Evolutionary conservation across 2,888 invertebrate genomes (phyloP), one percentile per base, ranked within the genome.

Genomic region (Xestia sexstrigata): DNA sequence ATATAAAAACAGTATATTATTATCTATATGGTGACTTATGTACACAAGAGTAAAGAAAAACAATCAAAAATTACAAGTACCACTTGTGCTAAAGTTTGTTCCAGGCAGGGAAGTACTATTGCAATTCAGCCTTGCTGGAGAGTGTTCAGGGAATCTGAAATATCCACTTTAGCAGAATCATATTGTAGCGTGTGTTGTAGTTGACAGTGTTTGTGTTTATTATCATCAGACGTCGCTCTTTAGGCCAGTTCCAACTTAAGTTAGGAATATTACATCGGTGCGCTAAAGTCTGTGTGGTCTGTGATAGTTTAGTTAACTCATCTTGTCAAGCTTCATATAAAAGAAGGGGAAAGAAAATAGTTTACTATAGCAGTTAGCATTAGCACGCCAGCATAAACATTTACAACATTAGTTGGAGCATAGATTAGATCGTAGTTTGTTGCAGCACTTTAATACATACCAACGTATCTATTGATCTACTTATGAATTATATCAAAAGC

Each of bases 401-500:
- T 23, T 17, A 35, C 20, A 13, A 58, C 5, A 13, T 60, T 20
- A 20, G 17, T 62, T 62, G 20, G 60, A 60, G 4, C 20, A 5
- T 9, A n/a, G 42, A 65, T n/a, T 7, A 42, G 65, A 42, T n/a
- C 13, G 13, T 63, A 23, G 13, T 11, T 63, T n/a, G 23, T 5
- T 45, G 30, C 49, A 42, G 1, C 15, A 55, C 35, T 63, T 49
- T 26, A 52, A 45, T 55, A 79, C 35, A 42, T 45, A 74, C 42
- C 42, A 26, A 52, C 35, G 15, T 71, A 79, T 74, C 67, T 79
- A 69, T 71, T 42, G 35, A 73, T 70, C 63, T 75, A 35, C 35
- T 35, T 35, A 71, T 82, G 39, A 84, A 75, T 70, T 63, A 81
- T 63, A 83, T 73, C 42, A 70, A 69, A 42, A 69, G 45, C 35